phyloP scores from a whole-genome alignment of 2,797 vertebrate genomes.

The Spondyliosoma cantharus region DNA sequence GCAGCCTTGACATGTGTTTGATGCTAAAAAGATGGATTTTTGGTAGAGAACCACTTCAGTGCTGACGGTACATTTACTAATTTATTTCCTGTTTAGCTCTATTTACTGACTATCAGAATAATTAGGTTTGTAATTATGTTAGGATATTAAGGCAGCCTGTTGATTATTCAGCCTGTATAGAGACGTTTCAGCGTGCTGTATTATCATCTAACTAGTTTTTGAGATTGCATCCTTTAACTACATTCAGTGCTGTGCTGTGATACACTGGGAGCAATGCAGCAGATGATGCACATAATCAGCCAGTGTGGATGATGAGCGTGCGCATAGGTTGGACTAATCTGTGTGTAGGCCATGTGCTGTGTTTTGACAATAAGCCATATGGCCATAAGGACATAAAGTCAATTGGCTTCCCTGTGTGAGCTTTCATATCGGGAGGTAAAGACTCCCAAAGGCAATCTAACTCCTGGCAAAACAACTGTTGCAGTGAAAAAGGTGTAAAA shows the following conservation, averaged over 20 bases:
- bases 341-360: constrained; percentile 2
- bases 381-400: constrained; percentile 3
- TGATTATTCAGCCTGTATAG: constrained; percentile 38
- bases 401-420: constrained; percentile 8
- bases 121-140: constrained; percentile 56
- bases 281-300: constrained; percentile 15
- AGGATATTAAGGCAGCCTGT: constrained; percentile 36
- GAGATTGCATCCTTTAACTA: constrained; percentile 7
- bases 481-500: constrained; percentile 4
- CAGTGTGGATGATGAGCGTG: not conserved
- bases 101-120: constrained; percentile 57
- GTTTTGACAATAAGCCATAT: constrained; percentile 38
- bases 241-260: constrained; percentile 6
- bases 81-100: constrained; percentile 54
- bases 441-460: constrained; percentile 3
- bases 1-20: not conserved
- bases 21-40: constrained; percentile 6
- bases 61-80: constrained; percentile 26
- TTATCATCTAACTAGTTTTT: constrained; percentile 18
- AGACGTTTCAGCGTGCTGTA: constrained; percentile 12
- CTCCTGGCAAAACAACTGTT: not conserved
- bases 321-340: not conserved
- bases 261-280: constrained; percentile 10
- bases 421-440: constrained; percentile 14
- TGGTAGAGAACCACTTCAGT: not conserved